Evolutionary conservation across 2,888 invertebrate species (phyloP), one percentile per base, ranked within the genome.

Genomic region (Stenodema calcarata): DNA sequence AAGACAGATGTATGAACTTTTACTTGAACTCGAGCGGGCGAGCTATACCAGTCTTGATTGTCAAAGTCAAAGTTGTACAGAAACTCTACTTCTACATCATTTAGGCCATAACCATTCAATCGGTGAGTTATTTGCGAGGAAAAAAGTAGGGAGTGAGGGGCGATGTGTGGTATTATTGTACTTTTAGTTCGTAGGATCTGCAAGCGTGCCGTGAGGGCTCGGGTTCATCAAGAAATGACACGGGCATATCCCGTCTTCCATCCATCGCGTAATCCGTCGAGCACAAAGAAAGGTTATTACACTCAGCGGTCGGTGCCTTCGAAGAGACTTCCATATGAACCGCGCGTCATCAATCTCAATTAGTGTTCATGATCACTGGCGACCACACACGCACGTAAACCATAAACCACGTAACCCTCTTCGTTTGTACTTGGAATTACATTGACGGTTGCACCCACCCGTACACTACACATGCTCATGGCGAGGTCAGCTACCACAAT

Each of bases 311-410:
- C 50, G 50, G 50, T 50, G 50, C 50, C 50, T 35, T 50, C 50
- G 70, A 41, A 73, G 7, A 73, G 73, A 9, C 73, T 73, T 18
- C 73, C 18, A 73, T 73, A n/a, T 27, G 41, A 73, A 30, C 73
- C 73, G 35, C 73, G 14, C 73, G 35, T 35, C 73, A 73, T 73
- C 73, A 73, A 73, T 73, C 73, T 73, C 73, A 73, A 73, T 73
- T 73, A 73, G 73, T 12, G 35, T 73, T 73, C 73, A 18, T 30
- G 73, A 73, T 62, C 73, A 35, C 18, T 30, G 73, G 73, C 73
- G 73, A 73, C 73, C 73, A 73, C 73, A 73, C 73, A 73, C 73
- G 35, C 18, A 62, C 62, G 27, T 62, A 23, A 23, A 7, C 62
- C 62, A 62, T 62, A 12, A 62, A 27, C 62, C 62, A 23, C 62